Conservation (phyloP, 2,888 invertebrate species). For the Atrina japonica region DNA sequence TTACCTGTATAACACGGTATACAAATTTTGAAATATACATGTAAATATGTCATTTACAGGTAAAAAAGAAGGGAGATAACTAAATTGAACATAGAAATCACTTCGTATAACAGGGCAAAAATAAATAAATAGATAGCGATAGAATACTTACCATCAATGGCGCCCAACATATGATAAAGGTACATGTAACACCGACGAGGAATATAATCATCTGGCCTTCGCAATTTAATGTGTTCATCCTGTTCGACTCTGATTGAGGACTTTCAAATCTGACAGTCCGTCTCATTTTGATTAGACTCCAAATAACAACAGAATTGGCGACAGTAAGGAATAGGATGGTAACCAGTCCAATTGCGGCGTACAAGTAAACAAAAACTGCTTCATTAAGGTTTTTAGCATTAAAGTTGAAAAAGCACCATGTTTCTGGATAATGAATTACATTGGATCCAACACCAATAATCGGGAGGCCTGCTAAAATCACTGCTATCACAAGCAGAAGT, state of each 20-base stretch:
- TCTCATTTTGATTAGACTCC: conserved; percentile 65
- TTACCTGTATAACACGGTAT: no score
- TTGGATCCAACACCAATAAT: conserved; percentile 77
- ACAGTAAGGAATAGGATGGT: conserved; percentile 64
- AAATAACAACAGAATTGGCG: conserved; percentile 68
- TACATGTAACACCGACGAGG: conserved; percentile 76
- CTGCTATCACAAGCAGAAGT: conserved; percentile 62
- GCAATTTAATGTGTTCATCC: neutral
- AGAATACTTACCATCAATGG: conserved; percentile 76
- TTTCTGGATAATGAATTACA: conserved; percentile 76
- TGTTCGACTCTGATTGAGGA: neutral
- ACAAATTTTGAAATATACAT: no score
- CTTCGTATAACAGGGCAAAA: no score
- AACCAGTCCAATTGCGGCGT: conserved; percentile 70
- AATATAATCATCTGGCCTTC: conserved; percentile 80
- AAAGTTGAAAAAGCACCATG: conserved; percentile 80
- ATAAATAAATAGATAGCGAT: no score
- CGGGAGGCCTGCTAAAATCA: conserved; percentile 70
- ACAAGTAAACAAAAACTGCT: conserved; percentile 71
- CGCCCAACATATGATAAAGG: conserved; percentile 79
- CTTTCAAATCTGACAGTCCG: neutral
- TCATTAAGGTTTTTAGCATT: conserved; percentile 63
- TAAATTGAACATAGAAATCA: no score
- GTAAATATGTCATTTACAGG: no score
- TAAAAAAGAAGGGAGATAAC: no score